phyloP scores from a whole-genome alignment of 23 tunicate species.

The Styela clava region DNA sequence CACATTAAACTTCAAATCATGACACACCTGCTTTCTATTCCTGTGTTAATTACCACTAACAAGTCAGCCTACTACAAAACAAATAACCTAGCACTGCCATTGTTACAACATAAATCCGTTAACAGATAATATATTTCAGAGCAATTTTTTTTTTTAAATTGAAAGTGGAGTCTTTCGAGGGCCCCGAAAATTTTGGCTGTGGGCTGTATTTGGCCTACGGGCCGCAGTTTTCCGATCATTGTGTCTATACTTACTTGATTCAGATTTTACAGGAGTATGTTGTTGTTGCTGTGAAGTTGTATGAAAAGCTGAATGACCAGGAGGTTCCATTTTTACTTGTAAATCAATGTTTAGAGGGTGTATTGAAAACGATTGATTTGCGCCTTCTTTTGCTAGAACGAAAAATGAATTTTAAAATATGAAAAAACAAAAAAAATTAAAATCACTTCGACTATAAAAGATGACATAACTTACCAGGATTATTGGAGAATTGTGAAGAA shows the following conservation, averaged over 20 bases:
- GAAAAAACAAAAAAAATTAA: background rate
- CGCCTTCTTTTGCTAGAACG: background rate
- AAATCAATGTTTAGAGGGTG: constrained; percentile 23
- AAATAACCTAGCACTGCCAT: too few relatives aligned
- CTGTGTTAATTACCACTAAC: too few relatives aligned
- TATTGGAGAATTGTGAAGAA: background rate
- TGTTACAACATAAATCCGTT: too few relatives aligned
- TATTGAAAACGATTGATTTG: constrained; percentile 10
- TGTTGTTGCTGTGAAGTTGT: background rate
- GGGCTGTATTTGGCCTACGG: too few relatives aligned
- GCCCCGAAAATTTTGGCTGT: too few relatives aligned
- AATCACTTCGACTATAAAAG: background rate
- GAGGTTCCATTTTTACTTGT: constrained; percentile 2
- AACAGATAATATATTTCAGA: too few relatives aligned
- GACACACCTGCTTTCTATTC: too few relatives aligned
- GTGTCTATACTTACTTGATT: background rate
- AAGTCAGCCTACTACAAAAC: too few relatives aligned
- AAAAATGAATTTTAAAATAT: background rate
- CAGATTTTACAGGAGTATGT: background rate
- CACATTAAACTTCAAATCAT: too few relatives aligned
- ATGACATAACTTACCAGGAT: background rate
- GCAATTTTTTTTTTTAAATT: too few relatives aligned
- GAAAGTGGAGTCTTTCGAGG: too few relatives aligned
- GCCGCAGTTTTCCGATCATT: too few relatives aligned
- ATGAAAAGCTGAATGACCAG: background rate